Base-by-base conservation (phyloP, 2,888 invertebrate genomes). In the Chamaedrilus cognettii region DNA sequence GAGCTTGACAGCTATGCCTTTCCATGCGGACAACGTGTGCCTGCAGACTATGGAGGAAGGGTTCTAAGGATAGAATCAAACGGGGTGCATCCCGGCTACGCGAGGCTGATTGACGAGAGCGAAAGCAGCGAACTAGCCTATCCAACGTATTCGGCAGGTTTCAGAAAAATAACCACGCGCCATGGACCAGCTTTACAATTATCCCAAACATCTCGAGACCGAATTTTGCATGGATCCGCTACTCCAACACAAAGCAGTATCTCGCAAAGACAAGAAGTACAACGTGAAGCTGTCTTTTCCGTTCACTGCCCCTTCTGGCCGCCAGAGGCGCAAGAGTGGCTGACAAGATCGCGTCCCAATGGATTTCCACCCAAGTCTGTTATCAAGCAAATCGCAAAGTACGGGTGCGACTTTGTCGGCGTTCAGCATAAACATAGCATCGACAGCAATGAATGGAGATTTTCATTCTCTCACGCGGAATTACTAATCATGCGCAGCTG, bases 391-490 rank as follows among this genome's bases (percentile, higher is more conserved):
- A 30, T 49, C 15, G 19, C 42, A 0, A 30, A 42, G 42, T 33
- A 35, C 11, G 60, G 60, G 4, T 60, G 60, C 28, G 34, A 60
- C n/a, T 60, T 60, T 0, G 60, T 60, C 28, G 23, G 34, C 2
- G 42, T 34, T n/a, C 34, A 34, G 7, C 60, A 60, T 30, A 42
- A 42, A 19, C 19, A 15, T 19, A 42, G 42, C 19, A 34, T 28
- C 0, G 1, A 42, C 15, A 23, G 26, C 19, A 60, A n/a, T 35
- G 33, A 35, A 26, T 60, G 60, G 60, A 60, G 60, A 42, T 60
- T 60, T 60, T 60, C 60, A 23, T 60, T 60, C 30, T 60, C 60
- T 26, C 34, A 49, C 33, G 60, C 60, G 26, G 60, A 60, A 23
- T 2, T 60, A 2, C 19, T 60, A 19, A 4, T 60, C 26, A 60